Percentiles rank a stretch among this genome's conserved stretches.
phyloP scores from a whole-genome alignment of 1,140 invertebrate species.

The Trachelipus rathkii region DNA sequence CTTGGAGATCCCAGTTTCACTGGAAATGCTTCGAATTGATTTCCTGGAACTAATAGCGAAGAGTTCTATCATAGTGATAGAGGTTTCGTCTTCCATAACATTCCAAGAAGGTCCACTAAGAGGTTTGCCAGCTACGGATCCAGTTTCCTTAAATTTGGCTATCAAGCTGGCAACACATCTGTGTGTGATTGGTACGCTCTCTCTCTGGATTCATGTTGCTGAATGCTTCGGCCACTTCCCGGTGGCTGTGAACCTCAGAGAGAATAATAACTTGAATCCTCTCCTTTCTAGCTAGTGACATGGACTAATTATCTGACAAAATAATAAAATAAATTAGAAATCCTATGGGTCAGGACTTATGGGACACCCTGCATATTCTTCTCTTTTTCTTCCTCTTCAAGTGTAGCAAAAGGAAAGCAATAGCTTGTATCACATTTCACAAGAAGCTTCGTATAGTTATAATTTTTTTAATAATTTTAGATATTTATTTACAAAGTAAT shows the following conservation, averaged over 20 bases:
- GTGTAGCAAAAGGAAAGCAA: too few species aligned
- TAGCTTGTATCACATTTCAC: too few species aligned
- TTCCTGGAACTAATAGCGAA: neutral
- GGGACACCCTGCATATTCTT: too few species aligned
- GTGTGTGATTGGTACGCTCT: neutral
- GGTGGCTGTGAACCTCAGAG: neutral
- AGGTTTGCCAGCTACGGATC: neutral
- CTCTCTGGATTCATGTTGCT: conserved; percentile 4
- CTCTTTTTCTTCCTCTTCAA: too few species aligned
- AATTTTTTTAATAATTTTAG: too few species aligned
- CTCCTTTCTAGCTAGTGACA: neutral
- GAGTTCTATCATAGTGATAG: neutral
- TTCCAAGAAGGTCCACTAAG: neutral
- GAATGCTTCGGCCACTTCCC: neutral
- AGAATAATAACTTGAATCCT: conserved; percentile 1
- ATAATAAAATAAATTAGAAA: too few species aligned
- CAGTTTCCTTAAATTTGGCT: neutral
- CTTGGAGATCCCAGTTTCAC: conserved; percentile 10
- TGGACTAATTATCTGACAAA: too few species aligned
- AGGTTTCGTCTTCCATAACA: neutral
- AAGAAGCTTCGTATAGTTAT: too few species aligned
- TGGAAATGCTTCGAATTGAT: neutral
- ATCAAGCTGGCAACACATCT: neutral
- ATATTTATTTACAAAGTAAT: too few species aligned
- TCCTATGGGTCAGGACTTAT: too few species aligned